Base-by-base conservation (phyloP, 2,113 vertebrate genomes). In the Phaethon lepturus region DNA sequence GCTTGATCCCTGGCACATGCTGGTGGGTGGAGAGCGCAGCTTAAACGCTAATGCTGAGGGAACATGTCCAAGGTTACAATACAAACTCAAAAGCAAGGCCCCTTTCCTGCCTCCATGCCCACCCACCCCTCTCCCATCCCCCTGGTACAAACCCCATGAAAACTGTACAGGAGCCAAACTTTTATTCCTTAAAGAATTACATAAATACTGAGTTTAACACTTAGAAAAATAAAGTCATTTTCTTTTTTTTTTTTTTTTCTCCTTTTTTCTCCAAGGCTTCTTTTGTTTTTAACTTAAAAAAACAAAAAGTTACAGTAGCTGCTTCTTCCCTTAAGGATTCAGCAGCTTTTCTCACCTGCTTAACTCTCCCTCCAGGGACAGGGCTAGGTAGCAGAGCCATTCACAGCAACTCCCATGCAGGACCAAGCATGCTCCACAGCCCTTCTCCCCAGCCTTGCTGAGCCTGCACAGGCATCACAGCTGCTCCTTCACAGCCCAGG, bases 141-240 rank as follows among this genome's bases (percentile, higher is more conserved):
- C 86, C 82, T 79, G 81, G 89, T 97, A 97, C 95, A 97, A 97
- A 97, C 95, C 97, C 97, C 96, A 96, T 97, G 95, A 98, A 98
- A 98, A 98, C 96, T 98, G 96, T 98, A 98, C 96, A 98, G 97
- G 96, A 97, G 96, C 97, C 95, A 95, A 97, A 98, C 97, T 96
- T 98, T 97, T 97, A 98, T 97, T 98, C 98, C 98, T 98, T 97
- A 98, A 98, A 98, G 98, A 98, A 98, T 98, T 98, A 98, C 98
- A 99, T 98, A 99, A 99, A 99, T 99, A 99, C 98, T 98, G 98
- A 99, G 98, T 98, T 98, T 98, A 98, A 98, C 98, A 98, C 97
- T 98, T 99, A 99, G 98, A 98, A 99, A 99, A 98, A 98, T 98
- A 99, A 98, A 98, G 98, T 98, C 82, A 98, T 98, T 98, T 98